These are phyloP conservation scores for Daboia siamensis DNA, from an alignment of 2,113 vertebrate species.

Conservation along the genomic window DNA sequence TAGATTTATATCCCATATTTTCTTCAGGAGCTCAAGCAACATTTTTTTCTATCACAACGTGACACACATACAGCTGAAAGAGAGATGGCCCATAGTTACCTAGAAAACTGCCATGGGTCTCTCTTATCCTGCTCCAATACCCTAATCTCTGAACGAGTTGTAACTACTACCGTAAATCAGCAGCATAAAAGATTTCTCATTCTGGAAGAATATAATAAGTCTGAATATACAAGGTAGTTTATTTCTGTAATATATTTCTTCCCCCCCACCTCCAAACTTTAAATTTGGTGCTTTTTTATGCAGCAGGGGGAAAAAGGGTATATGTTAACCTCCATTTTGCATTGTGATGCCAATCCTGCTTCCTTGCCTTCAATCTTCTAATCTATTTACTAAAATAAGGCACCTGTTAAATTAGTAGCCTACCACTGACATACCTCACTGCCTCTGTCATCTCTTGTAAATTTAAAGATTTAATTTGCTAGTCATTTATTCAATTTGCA, in stretches of 20 bases:
- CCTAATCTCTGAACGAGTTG: background rate
- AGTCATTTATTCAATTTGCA: background rate
- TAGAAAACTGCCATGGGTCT: background rate
- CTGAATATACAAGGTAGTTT: background rate
- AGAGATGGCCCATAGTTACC: background rate
- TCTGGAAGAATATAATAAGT: background rate
- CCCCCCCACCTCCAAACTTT: background rate
- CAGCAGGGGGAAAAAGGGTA: too few species aligned
- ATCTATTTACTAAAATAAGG: background rate
- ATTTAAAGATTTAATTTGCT: background rate
- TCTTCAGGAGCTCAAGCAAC: background rate
- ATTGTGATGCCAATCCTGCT: background rate
- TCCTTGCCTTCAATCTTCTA: background rate
- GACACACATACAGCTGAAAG: background rate
- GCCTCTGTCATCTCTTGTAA: conserved; percentile 1
- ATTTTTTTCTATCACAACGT: background rate
- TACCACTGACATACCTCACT: background rate
- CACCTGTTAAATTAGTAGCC: background rate
- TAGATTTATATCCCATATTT: background rate
- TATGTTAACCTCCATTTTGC: background rate
- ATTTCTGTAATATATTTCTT: background rate
- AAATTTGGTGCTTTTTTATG: background rate
- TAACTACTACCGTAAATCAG: background rate
- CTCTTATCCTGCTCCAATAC: background rate
- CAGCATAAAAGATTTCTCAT: background rate